A percentile compares a stretch with the other conserved stretches of the same genome.
phyloP scores from a whole-genome alignment of 2,797 vertebrate species.

The Rhinophrynus dorsalis region DNA sequence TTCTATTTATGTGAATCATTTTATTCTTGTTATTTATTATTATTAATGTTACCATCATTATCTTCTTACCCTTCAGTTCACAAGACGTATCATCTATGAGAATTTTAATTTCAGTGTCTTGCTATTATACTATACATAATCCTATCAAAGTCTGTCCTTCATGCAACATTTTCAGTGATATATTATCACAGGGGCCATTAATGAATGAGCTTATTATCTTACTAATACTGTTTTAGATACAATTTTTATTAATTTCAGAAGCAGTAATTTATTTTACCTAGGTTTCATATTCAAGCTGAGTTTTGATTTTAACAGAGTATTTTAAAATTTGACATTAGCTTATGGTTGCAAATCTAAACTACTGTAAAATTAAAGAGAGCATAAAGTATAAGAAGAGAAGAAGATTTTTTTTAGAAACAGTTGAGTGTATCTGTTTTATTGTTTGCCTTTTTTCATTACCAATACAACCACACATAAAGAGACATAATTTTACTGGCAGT shows the following conservation, averaged over 20 bases:
- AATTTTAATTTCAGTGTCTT: slow-evolving; percentile 90
- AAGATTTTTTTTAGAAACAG: not conserved
- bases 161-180: slow-evolving; percentile 89
- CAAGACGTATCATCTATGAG: slow-evolving; percentile 79
- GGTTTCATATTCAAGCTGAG: slow-evolving; percentile 72
- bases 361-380: too few relatives aligned
- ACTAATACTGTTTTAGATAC: slow-evolving; percentile 89
- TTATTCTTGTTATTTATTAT: slow-evolving; percentile 89
- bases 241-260: slow-evolving; percentile 88
- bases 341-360: slow-evolving; percentile 9
- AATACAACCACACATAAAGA: not conserved
- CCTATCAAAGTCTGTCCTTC: slow-evolving; percentile 90
- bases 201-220: slow-evolving; percentile 89
- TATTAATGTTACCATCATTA: slow-evolving; percentile 78
- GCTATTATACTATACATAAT: slow-evolving; percentile 87
- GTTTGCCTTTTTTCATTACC: not conserved
- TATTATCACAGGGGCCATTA: slow-evolving; percentile 85
- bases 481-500: not conserved
- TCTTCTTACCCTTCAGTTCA: slow-evolving; percentile 76
- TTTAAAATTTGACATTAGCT: slow-evolving; percentile 67
- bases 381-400: too few relatives aligned
- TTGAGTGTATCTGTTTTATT: too few relatives aligned
- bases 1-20: slow-evolving; percentile 87
- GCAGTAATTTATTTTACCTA: slow-evolving; percentile 70
- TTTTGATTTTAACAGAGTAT: slow-evolving; percentile 71